Evolutionary conservation across 2,113 vertebrate species (phyloP), one percentile per base, ranked within the genome.

Genomic region (Cyprinus carpio): DNA sequence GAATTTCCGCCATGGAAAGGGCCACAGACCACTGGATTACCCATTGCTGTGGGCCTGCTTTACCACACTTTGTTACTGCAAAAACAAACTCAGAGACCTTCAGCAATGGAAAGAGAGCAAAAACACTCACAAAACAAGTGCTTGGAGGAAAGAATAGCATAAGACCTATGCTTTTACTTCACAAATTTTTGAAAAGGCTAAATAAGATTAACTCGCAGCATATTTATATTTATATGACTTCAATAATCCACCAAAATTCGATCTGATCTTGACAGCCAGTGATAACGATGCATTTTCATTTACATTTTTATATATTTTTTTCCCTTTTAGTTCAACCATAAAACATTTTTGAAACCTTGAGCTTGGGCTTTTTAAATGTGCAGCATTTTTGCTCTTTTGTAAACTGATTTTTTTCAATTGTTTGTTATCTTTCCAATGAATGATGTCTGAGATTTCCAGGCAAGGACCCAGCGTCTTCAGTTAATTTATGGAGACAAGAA

Each of bases 21-120:
- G 87, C 85, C 88, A 90, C 89, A 85, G 89, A 89, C 88, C 82
- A 89, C 87, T 89, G 87, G 90, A 90, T 91, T 91, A 90, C 88
- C 88, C 78, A 87, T 87, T 90, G 92, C 93, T 92, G 77, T 87
- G 83, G 92, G 91, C 88, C 80, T 91, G 89, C 92, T 93, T 92
- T 91, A 91, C 89, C 85, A 90, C 91, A 88, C 89, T 90, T 88
- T 91, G 89, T 89, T 90, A 88, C 89, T 90, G 90, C 82, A 85
- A 93, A 72, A 83, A 51, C 65, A 40, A 90, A 87, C 88, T 85
- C 60, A 74, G 85, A 81, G 85, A 88, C 91, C 9, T 46, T 76
- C 56, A 87, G 90, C 71, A 75, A 82, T 37, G 34, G 85, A 80
- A 74, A 75, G 3, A 40, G 25, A 13, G 51, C 0, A 25, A 88